Evolutionary conservation across 1,140 invertebrate genomes (phyloP), one percentile per base, ranked within the genome.

Genomic region (Danaus plexippus): DNA sequence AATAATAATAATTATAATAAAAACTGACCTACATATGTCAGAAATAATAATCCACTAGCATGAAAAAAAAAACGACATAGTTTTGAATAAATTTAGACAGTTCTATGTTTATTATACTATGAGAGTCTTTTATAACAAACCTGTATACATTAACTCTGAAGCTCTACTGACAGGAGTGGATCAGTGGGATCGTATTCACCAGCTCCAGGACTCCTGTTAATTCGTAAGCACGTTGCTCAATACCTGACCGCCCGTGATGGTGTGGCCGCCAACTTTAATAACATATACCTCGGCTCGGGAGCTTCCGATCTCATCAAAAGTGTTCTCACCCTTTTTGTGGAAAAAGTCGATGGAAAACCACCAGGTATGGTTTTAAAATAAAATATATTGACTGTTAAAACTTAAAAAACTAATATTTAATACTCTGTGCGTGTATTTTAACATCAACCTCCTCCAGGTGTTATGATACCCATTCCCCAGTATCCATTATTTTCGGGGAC

Each of bases 391-490:
- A 32, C 5, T 32, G 4, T 4, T 32, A 32, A 32, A 32, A 32
- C 5, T 7, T 6, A 32, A 32, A 32, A 32, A 32, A 32, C n/a
- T 32, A 32, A 32, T 32, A 32, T 32, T 5, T 32, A 32, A 32
- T 7, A 32, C 22, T 32, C 22, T 32, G 22, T 32, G 5, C 22
- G 22, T 32, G 7, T 32, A 32, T 1, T 32, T 8, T 6, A 7
- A 2, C 22, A 32, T 32, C 22, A 32, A 32, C 12, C 54, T 0
- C 57, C 12, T 54, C 82, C 92, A 59, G 96, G 97, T 47, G 92
- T 99, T 0, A 94, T 99, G 95, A 94, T 99, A 61, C 98, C 98
- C 0, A 98, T 99, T 73, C 98, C 98, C 0, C 97, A 99, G 79
- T 99, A 99, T 88, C 98, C 98, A 9, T 87, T 99, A 0, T 99